Percentiles rank a stretch among this genome's conserved stretches.
phyloP scores from a whole-genome alignment of 92 coral and sea anemone species.

The Muricea muricata region DNA sequence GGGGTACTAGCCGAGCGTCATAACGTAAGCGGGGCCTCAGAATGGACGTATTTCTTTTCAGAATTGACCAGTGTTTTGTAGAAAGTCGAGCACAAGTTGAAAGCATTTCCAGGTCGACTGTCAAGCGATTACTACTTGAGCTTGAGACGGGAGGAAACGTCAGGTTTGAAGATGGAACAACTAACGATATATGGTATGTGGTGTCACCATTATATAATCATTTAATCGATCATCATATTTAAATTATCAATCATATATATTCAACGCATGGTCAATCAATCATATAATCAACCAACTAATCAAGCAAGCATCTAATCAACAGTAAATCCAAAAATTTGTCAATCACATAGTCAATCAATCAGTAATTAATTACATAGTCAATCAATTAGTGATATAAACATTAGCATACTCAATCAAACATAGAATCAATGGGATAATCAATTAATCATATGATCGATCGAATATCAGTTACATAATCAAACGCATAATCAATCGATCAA shows the following conservation, averaged over 20 bases:
- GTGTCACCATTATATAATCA: neutral
- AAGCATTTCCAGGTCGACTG: slow-evolving; percentile 79
- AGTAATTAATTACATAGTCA: no score
- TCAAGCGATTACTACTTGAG: slow-evolving; percentile 84
- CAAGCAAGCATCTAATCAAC: no score
- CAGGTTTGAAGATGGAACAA: slow-evolving; percentile 92
- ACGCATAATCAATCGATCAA: neutral
- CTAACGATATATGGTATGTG: slow-evolving; percentile 81
- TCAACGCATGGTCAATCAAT: neutral
- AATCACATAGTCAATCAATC: no score
- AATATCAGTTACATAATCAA: no score
- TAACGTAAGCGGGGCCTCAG: no score
- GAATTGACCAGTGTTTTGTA: slow-evolving; percentile 76
- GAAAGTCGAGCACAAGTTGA: slow-evolving; percentile 91
- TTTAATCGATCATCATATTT: no score
- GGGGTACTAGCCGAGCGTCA: no score
- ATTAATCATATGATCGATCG: no score
- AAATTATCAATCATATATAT: no score
- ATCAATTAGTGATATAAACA: no score
- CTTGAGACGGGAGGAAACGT: slow-evolving; percentile 98
- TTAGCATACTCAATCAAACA: neutral
- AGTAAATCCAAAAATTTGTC: no score
- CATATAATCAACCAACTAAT: neutral
- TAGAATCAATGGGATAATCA: neutral
- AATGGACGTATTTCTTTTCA: slow-evolving; percentile 16